Evolutionary conservation across 2,113 vertebrate genomes (phyloP), one percentile per base, ranked within the genome.

Genomic region (Symphodus melops): DNA sequence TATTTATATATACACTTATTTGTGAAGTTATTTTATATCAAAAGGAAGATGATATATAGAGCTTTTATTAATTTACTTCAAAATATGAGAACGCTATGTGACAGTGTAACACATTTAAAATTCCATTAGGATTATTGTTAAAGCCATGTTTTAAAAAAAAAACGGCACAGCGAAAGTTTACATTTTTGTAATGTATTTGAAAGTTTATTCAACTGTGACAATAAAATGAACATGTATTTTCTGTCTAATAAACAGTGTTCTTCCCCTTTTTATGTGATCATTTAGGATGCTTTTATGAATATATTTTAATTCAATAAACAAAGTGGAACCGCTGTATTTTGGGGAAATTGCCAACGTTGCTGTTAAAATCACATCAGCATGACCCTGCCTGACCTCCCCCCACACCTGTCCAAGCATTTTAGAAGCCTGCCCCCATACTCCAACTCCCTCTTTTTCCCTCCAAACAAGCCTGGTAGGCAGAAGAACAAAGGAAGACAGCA

Each of bases 141-240:
- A 55, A 59, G 62, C 28, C 33, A 66, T 54, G 55, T 48, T 79
- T 23, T 53, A 62, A 63, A 20, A 33, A 33, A 33, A 5, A 28
- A 28, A 28, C 28, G 2, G 28, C 28, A 28, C 28, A 28, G 2
- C 28, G 5, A 28, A 33, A 33, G 28, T 33, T 33, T 33, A 33
- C 28, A 33, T 33, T 71, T 61, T 69, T 72, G 68, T 42, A 54
- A 85, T 58, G 54, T 64, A 56, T 68, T 53, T 1, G 39, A 67
- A 36, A 39, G 41, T 62, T 28, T 52, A n/a, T 80, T 52, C 49
- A 72, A 64, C 41, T 72, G 28, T 79, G 67, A 78, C 11, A 52
- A 14, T 52, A 70, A 19, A 42, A 36, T 36, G 13, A 10, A 33
- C 9, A 21, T 19, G 53, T 55, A 36, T 56, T 42, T 42, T 51